phyloP scores from a whole-genome alignment of 2,113 vertebrate species.

The Erinaceus europaeus region DNA sequence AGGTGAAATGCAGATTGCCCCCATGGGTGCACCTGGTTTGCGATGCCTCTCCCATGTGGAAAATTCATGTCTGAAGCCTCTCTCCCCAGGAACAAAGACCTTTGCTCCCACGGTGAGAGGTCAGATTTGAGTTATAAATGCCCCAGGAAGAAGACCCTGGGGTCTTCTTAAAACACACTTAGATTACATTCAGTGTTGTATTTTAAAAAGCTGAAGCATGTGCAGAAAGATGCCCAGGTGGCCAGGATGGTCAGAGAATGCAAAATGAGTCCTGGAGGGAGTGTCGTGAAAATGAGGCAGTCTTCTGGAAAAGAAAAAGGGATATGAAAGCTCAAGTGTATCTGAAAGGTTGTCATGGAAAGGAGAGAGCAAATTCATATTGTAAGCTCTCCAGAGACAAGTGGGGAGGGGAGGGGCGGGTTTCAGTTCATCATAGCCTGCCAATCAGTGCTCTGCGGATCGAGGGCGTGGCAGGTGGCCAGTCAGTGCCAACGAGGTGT shows the following conservation, averaged over 20 bases:
- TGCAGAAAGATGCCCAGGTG: neutral
- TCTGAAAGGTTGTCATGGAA: neutral
- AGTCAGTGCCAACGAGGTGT: neutral
- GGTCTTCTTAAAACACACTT: too few relatives aligned
- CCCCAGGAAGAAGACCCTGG: neutral
- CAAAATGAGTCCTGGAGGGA: neutral
- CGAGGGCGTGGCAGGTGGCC: too few relatives aligned
- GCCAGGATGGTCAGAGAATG: neutral
- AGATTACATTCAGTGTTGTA: neutral
- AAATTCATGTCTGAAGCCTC: neutral
- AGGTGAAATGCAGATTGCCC: neutral
- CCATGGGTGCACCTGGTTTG: neutral
- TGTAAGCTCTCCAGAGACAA: conserved; percentile 12
- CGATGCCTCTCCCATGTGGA: neutral
- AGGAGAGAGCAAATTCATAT: neutral
- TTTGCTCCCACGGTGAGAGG: neutral
- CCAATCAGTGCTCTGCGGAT: neutral
- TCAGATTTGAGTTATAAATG: neutral
- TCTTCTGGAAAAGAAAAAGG: neutral
- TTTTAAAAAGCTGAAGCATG: neutral
- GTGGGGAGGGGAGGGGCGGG: neutral
- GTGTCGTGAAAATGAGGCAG: neutral
- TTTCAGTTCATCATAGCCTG: neutral
- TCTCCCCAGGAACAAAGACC: neutral
- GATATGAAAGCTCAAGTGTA: neutral